Evolutionary conservation across 2,113 vertebrate genomes (phyloP), one percentile per base, ranked within the genome.

Genomic region (Calonectris borealis): DNA sequence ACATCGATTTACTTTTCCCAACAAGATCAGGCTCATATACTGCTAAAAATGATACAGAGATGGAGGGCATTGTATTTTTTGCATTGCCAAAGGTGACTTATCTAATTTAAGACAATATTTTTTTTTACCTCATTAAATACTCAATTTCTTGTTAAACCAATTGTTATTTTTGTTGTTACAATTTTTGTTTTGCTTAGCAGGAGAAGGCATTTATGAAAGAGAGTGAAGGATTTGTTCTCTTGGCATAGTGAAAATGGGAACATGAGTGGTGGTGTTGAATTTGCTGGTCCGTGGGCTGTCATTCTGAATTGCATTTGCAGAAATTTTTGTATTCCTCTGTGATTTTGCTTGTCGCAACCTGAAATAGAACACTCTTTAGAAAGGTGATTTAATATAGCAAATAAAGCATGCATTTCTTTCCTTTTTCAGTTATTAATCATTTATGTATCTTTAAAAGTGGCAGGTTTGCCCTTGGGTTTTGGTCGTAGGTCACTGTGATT

Each of bases 401-500:
- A 54, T 81, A 86, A 65, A 21, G n/a, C 25, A 76, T 85, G 24
- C 21, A 82, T 68, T 90, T 91, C 10, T 73, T 72, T 42, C 13
- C 11, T 60, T 78, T 94, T 51, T 49, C 36, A 44, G 49, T 61
- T 75, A 51, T 92, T 94, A 86, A 91, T 93, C 34, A 66, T 83
- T 52, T 83, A 55, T 54, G 54, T 86, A 57, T 93, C 83, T 94
- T 80, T 91, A 93, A 62, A 93, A 60, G 64, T 81, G 84, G 6
- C 81, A 76, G 34, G 9, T 93, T 85, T 76, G 46, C 88, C 48
- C 78, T 91, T 86, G 81, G 52, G 49, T 69, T 62, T 91, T 90
- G 95, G 84, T 86, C 48, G 58, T 44, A 91, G 79, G 96, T 91
- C 86, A 40, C 38, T 49, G 52, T 90, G 42, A 94, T 93, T 75